These are phyloP conservation scores for Patagioenas fasciata DNA, from an alignment of 2,113 vertebrate species.

Conservation along the genomic window DNA sequence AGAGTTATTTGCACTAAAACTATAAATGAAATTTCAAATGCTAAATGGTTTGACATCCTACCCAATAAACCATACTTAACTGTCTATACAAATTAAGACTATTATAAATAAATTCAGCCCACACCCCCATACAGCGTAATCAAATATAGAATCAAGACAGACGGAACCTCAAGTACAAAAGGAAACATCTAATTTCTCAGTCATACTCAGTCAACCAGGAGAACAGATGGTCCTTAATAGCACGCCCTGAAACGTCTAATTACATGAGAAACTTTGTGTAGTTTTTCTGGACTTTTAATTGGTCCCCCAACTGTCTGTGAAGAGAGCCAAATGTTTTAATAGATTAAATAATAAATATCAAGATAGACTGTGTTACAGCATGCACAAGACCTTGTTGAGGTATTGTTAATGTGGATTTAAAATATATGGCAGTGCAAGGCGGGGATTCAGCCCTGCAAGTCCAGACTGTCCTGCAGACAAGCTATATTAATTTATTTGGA, in stretches of 20 bases:
- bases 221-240: slow-evolving; percentile 58
- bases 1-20: not conserved
- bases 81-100: not conserved
- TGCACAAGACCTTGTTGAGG: not conserved
- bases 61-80: not conserved
- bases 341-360: slow-evolving; percentile 51
- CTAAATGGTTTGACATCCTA: not conserved
- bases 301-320: slow-evolving; percentile 17
- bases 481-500: not conserved
- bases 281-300: slow-evolving; percentile 48
- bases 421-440: not conserved
- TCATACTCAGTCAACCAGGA: not conserved
- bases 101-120: not conserved
- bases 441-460: not conserved
- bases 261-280: slow-evolving; percentile 1
- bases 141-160: slow-evolving; percentile 25
- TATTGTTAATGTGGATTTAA: not conserved
- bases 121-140: not conserved
- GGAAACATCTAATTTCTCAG: not conserved
- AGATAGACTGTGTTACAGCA: not conserved
- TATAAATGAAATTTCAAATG: not conserved
- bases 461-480: not conserved
- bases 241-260: slow-evolving; percentile 18
- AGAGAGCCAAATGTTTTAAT: slow-evolving; percentile 23
- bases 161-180: not conserved